Percentiles rank a stretch among this genome's conserved stretches.
Evolutionary conservation across 2,113 vertebrate genomes (phyloP).

Genomic region (Acrocephalus kingi): DNA sequence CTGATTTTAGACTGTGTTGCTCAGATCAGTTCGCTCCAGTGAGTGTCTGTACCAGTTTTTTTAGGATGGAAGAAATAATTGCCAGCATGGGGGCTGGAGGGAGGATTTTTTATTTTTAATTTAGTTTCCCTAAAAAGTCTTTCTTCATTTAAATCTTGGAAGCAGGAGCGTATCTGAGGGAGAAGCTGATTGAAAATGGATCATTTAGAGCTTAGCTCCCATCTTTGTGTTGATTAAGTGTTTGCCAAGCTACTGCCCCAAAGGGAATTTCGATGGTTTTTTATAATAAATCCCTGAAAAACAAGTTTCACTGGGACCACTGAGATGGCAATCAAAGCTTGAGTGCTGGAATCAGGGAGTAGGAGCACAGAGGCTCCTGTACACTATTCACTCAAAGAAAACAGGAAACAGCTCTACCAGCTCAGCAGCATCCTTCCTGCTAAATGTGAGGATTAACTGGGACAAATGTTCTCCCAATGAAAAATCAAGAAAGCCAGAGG

Average conservation of each 20-base stretch:
- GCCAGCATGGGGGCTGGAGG: not conserved
- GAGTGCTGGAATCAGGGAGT: not conserved
- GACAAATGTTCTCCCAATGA: not conserved
- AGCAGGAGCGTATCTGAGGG: not conserved
- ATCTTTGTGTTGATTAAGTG: slow-evolving; percentile 1
- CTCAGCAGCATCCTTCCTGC: not conserved
- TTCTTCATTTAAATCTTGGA: slow-evolving; percentile 33
- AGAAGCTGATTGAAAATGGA: slow-evolving; percentile 5
- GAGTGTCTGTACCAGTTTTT: slow-evolving; percentile 30
- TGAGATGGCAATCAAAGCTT: not conserved
- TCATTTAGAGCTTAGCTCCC: not conserved
- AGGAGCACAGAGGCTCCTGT: not conserved
- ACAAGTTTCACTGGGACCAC: not conserved
- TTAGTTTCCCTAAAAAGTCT: not conserved
- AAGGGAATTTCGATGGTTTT: not conserved
- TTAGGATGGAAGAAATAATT: slow-evolving; percentile 46
- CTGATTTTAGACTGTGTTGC: slow-evolving; percentile 47
- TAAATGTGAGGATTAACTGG: not conserved
- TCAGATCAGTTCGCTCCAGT: slow-evolving; percentile 42
- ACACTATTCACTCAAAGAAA: not conserved
- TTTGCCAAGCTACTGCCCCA: not conserved
- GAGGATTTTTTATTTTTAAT: slow-evolving; percentile 19
- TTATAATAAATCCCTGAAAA: slow-evolving; percentile 14
- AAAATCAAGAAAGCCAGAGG: not conserved
- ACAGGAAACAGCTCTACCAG: not conserved